These are phyloP conservation scores for Drosophila pruinosa DNA, from an alignment of 1,140 invertebrate species.

Conservation along the genomic window DNA sequence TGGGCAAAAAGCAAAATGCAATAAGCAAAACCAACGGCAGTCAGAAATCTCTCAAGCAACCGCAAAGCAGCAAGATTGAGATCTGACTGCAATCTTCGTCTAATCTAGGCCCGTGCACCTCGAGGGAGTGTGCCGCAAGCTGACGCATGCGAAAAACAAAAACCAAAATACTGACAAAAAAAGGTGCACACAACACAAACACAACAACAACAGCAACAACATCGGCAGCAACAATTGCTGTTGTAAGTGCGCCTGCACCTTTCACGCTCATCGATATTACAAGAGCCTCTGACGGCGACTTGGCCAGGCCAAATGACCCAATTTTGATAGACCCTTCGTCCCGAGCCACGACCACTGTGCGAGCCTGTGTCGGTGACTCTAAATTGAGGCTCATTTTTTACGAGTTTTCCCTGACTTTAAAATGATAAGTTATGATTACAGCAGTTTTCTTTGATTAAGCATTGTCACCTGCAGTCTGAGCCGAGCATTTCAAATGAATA, in stretches of 20 bases:
- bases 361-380: not conserved
- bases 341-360: not conserved
- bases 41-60: conserved; percentile 71
- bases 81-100: conserved; percentile 56
- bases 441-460: conserved; percentile 47
- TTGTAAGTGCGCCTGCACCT: conserved; percentile 68
- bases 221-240: conserved; percentile 25
- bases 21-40: conserved; percentile 44
- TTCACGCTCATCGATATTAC: conserved; percentile 74
- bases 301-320: conserved; percentile 65
- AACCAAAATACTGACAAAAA: conserved; percentile 12
- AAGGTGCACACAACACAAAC: not conserved
- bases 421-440: conserved; percentile 71
- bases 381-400: conserved; percentile 2
- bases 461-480: conserved; percentile 62
- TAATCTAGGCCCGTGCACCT: conserved; percentile 65
- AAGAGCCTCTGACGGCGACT: conserved; percentile 34
- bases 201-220: conserved; percentile 2
- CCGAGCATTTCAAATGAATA: conserved; percentile 20
- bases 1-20: conserved; percentile 57
- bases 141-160: conserved; percentile 60
- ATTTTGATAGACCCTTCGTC: conserved; percentile 48
- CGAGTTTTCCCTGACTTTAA: conserved; percentile 27
- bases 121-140: conserved; percentile 72
- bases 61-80: conserved; percentile 54